Evolutionary conservation across 1,140 invertebrate genomes (phyloP).

Genomic region (Euura lappo): DNA sequence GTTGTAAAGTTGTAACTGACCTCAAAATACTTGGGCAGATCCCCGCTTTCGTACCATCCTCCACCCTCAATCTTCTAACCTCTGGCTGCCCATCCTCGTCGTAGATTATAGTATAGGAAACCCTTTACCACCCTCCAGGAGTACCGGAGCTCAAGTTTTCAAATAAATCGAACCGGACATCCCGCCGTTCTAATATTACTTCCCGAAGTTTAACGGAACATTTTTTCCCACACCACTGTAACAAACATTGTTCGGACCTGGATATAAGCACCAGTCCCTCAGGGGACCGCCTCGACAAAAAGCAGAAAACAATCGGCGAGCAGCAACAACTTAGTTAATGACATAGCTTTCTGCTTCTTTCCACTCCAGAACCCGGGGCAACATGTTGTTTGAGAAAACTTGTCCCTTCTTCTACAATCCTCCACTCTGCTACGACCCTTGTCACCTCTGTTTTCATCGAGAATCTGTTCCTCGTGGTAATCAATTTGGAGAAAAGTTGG

Average conservation of each 20-base stretch:
- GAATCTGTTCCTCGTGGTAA: too few relatives aligned
- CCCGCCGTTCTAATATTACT: conserved; percentile 11
- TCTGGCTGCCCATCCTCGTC: not conserved
- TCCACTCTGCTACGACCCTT: not conserved
- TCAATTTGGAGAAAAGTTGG: too few relatives aligned
- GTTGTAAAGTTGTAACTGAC: conserved; percentile 9
- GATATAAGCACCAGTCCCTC: too few relatives aligned
- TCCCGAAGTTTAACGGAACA: not conserved
- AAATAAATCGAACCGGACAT: conserved; percentile 11
- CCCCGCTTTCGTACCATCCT: not conserved
- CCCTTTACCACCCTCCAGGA: not conserved
- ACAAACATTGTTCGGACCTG: too few relatives aligned
- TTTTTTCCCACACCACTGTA: not conserved
- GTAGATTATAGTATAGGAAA: not conserved
- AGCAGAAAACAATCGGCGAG: not conserved
- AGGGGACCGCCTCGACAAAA: not conserved
- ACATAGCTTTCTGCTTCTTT: not conserved
- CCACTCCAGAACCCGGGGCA: not conserved
- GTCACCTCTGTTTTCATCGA: not conserved
- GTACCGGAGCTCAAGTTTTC: not conserved
- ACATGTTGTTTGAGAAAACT: conserved; percentile 17
- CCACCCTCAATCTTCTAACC: not conserved
- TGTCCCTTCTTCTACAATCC: not conserved
- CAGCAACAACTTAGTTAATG: conserved; percentile 15
- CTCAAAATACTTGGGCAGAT: conserved; percentile 1